Percentiles rank a stretch among this genome's conserved stretches.
Conservation (phyloP, 2,888 invertebrate species). For the Drosophila tripunctata region DNA sequence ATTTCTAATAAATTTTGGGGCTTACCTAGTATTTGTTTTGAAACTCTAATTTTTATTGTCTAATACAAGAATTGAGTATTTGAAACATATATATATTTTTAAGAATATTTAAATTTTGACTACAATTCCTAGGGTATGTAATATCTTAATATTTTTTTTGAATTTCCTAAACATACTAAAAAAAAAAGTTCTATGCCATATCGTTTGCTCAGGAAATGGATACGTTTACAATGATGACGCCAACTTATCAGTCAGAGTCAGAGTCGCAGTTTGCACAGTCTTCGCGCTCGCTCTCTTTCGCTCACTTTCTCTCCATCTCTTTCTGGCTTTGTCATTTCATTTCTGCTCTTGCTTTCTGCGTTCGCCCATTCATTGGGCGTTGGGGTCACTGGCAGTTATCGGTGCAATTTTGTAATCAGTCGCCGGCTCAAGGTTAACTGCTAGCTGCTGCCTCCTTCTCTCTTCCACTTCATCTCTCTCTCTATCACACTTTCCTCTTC, state of each 20-base stretch:
- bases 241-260: constrained; percentile 43
- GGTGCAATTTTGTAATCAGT: constrained; percentile 83
- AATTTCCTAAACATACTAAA: too few relatives aligned
- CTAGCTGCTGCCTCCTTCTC: constrained; percentile 2
- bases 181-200: too few relatives aligned
- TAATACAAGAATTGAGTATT: neutral
- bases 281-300: neutral
- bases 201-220: too few relatives aligned
- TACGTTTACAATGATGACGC: too few relatives aligned
- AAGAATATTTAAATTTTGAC: neutral
- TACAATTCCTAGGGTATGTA: neutral
- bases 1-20: too few relatives aligned
- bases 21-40: neutral
- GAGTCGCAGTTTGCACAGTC: constrained; percentile 9
- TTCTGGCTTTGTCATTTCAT: neutral
- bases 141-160: too few relatives aligned
- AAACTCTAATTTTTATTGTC: neutral
- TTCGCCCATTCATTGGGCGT: constrained; percentile 34
- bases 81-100: neutral
- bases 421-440: constrained; percentile 79
- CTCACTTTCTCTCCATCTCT: neutral
- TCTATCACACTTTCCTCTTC: neutral
- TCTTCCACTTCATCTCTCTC: neutral
- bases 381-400: constrained; percentile 82
- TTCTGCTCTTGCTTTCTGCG: constrained; percentile 17